Evolutionary conservation across 1,140 invertebrate species (phyloP).

Genomic region (Ceratitis capitata): DNA sequence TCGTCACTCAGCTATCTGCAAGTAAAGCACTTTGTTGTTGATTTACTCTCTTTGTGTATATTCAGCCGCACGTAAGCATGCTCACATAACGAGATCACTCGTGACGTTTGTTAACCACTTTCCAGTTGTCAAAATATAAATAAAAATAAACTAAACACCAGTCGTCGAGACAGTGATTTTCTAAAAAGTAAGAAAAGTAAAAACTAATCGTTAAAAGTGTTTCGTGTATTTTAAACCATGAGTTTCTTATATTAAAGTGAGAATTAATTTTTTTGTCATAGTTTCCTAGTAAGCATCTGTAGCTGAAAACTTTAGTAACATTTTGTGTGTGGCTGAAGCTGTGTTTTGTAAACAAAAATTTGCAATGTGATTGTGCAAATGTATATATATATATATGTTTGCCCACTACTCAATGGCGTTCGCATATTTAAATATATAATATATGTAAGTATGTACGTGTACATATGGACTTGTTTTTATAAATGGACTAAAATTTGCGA

Average conservation of each 20-base stretch:
- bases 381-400: too few species aligned
- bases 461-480: too few species aligned
- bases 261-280: too few species aligned
- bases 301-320: too few species aligned
- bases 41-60: neutral
- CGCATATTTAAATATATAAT: neutral
- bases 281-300: too few species aligned
- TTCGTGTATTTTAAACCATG: too few species aligned
- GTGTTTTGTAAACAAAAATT: neutral
- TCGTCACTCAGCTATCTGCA: too few species aligned
- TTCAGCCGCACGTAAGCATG: neutral
- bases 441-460: neutral
- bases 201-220: neutral
- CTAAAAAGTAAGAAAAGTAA: neutral
- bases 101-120: constrained; percentile 2
- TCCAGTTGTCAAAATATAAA: constrained; percentile 10
- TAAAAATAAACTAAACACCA: neutral
- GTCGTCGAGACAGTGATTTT: neutral
- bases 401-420: too few species aligned
- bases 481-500: neutral
- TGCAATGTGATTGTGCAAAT: neutral
- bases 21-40: too few species aligned
- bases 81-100: neutral
- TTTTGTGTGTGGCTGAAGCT: neutral
- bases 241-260: too few species aligned